Evolutionary conservation across 2,113 vertebrate genomes (phyloP), one percentile per base, ranked within the genome.

Genomic region (Heteronetta atricapilla): DNA sequence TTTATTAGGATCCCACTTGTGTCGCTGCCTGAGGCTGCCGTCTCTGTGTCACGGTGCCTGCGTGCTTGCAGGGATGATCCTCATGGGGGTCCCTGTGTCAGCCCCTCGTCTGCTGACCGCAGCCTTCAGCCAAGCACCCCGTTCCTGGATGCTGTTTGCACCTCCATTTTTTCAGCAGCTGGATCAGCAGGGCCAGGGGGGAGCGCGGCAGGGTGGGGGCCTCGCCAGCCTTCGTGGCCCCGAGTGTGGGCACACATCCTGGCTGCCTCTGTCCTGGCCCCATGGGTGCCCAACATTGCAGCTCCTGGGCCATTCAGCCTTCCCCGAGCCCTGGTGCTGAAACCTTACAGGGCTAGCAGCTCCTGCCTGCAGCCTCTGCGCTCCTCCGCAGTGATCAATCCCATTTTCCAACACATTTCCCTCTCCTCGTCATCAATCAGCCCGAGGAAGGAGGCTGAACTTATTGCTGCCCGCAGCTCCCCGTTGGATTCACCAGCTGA

Each of bases 1-100:
- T 97, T 93, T 97, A 86, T 92, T 88, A 88, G 83, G 60, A 81
- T 95, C 64, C 80, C 53, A 55, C 64, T 89, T 86, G 88, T 75
- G 64, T 42, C 81, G 31, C 86, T 92, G 92, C 88, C 86, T 46
- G 73, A 92, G 80, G 86, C 94, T 93, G 82, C 68, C 74, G 63
- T 72, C 63, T 89, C 48, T 75, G 48, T 64, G 89, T 56, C 8
- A 42, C 80, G 52, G 50, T 86, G 83, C 76, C 83, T 70, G 46
- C 0, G 0, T 38, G 62, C 66, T 89, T 63, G n/a, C 52, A 67
- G 52, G 42, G 52, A 31, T n/a, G 66, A 22, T 67, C 64, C 33
- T 42, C 80, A 34, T 3, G 13, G 80, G 64, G 74, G 40, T 56
- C 10, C 25, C 29, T 55, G 42, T 16, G 19, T 64, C 50, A 52